Evolutionary conservation across 2,797 vertebrate species (phyloP).

Genomic region (Falco naumanni): DNA sequence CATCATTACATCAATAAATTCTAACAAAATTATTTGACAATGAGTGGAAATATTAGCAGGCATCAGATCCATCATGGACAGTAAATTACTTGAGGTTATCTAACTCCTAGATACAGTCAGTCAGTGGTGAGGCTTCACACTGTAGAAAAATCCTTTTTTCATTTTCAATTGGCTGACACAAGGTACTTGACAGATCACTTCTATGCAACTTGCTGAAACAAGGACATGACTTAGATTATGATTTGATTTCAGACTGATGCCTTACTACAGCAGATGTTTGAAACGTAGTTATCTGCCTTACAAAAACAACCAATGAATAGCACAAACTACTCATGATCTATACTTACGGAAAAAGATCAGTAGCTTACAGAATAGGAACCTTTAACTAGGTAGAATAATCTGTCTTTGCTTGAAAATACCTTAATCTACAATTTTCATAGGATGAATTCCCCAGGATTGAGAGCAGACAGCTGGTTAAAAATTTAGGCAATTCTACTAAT

Average conservation of each 20-base stretch:
- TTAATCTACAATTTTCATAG: background rate
- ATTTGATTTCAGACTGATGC: background rate
- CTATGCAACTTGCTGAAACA: background rate
- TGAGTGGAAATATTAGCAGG: background rate
- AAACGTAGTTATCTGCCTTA: background rate
- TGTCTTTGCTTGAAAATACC: background rate
- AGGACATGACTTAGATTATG: background rate
- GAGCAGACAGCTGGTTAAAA: background rate
- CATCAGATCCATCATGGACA: background rate
- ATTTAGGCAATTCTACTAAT: background rate
- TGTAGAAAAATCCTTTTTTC: background rate
- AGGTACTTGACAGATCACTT: background rate
- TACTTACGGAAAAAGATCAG: background rate
- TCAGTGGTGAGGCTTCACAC: background rate
- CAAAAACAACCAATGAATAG: background rate
- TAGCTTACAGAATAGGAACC: background rate
- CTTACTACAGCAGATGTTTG: background rate
- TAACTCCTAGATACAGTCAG: background rate
- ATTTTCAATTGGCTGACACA: background rate
- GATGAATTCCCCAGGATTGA: background rate
- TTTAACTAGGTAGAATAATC: background rate
- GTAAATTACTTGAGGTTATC: background rate
- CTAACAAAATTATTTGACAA: conserved; percentile 27
- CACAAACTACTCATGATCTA: background rate
- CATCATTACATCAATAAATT: background rate